Evolutionary conservation across 2,113 vertebrate genomes (phyloP), one percentile per base, ranked within the genome.

Genomic region (Columba livia): DNA sequence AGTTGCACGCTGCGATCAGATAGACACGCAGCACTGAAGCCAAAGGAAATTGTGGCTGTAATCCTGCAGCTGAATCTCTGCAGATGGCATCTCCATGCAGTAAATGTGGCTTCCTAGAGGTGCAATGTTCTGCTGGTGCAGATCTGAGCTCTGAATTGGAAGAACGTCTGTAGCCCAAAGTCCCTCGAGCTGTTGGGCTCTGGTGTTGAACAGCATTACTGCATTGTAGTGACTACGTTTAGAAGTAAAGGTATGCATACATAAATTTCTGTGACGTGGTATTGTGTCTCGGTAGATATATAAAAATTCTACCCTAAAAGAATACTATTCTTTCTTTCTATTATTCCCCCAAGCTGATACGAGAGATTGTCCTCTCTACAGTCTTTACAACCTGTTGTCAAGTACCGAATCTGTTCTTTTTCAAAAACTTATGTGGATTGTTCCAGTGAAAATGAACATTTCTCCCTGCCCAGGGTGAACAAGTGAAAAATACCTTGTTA

Each of bases 41-140:
- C 83, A 93, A 92, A 94, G 90, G 92, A 81, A 95, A 96, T 54
- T 90, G 90, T 92, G 94, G 93, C 93, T 86, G 72, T 40, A 88
- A 95, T 84, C 90, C 95, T 94, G 94, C 92, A 96, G 74, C 88
- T 94, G 90, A 86, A 93, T 95, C 88, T 94, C 83, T 94, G 88
- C 95, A 93, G 90, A 79, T 90, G 93, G 93, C 90, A 94, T 56
- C 75, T 90, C 82, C 90, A 81, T 75, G 88, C 96, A 93, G 65
- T 19, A 88, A 94, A 85, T 90, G 96, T 83, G 83, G 85, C 77
- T 92, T 89, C 90, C 83, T 67, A 58, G 28, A 79, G 85, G n/a
- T 74, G 79, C 85, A 89, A 61, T 1, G 10, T 53, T 71, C 88
- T 93, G 92, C 88, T 78, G 64, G 60, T 56, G 92, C 70, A 91